Conservation (phyloP, 2,888 invertebrate genomes). For the Apotomis betuletana region DNA sequence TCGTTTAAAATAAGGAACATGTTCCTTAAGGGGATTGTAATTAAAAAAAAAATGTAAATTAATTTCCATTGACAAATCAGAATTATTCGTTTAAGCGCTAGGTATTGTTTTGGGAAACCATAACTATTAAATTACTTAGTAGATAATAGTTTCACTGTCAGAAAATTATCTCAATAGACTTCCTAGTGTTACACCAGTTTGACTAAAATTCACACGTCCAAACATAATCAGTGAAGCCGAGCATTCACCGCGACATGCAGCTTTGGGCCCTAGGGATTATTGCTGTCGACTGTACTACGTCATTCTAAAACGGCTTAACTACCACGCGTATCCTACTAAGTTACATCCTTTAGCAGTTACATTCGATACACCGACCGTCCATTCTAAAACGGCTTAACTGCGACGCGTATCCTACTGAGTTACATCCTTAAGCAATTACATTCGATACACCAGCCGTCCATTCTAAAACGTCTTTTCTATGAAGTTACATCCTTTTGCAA, state of each 20-base stretch:
- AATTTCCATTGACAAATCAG: too few relatives aligned
- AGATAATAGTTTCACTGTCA: too few relatives aligned
- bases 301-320: background rate
- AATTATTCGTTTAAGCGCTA: too few relatives aligned
- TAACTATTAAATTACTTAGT: too few relatives aligned
- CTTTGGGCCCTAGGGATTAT: background rate
- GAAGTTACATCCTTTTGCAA: background rate
- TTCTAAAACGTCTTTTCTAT: background rate
- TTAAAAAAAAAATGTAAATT: too few relatives aligned
- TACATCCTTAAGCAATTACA: background rate
- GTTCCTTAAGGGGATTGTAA: too few relatives aligned
- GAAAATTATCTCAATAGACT: too few relatives aligned
- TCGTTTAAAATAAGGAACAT: too few relatives aligned
- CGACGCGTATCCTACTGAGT: background rate
- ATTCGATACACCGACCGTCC: background rate
- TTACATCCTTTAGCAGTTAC: background rate
- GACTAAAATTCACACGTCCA: background rate
- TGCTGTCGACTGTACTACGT: background rate
- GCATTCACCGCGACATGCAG: background rate
- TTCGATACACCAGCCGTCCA: background rate
- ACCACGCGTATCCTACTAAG: background rate
- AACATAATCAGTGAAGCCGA: slow-evolving; percentile 14
- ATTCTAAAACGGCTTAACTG: background rate
- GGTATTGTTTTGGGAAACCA: too few relatives aligned
- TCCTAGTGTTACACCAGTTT: background rate